Evolutionary conservation across 1,140 invertebrate species (phyloP).

Genomic region (Hydropsyche tenuis): DNA sequence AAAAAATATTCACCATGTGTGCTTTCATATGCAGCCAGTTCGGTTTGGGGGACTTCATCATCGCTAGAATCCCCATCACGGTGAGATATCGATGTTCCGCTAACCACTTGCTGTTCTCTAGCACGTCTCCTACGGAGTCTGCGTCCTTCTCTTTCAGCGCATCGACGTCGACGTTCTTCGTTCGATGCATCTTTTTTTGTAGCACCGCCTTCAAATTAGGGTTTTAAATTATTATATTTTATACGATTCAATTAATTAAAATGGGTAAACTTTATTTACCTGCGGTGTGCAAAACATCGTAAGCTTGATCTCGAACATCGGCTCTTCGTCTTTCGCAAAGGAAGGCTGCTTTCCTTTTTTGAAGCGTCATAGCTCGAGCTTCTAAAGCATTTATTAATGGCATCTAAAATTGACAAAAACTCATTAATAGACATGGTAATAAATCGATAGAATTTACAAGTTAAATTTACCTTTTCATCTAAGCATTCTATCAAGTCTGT

Average conservation of each 20-base stretch:
- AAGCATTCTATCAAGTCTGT: constrained; percentile 96
- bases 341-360: constrained; percentile 74
- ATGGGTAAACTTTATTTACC: neutral
- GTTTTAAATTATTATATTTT: neutral
- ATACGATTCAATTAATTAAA: neutral
- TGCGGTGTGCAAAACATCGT: constrained; percentile 74
- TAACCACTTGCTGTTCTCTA: constrained; percentile 55
- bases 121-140: constrained; percentile 58
- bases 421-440: neutral
- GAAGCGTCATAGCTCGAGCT: constrained; percentile 74
- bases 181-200: constrained; percentile 66
- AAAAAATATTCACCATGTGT: constrained; percentile 54
- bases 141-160: constrained; percentile 89
- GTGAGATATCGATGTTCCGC: constrained; percentile 65
- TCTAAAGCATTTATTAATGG: constrained; percentile 80
- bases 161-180: constrained; percentile 77
- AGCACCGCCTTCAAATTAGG: constrained; percentile 26
- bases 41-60: constrained; percentile 90
- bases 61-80: constrained; percentile 97
- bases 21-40: constrained; percentile 71
- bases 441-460: neutral
- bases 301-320: constrained; percentile 91
- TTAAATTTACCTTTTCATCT: constrained; percentile 78
- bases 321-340: constrained; percentile 82
- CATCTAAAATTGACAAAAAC: constrained; percentile 67